Percentiles rank a stretch among this genome's conserved stretches.
phyloP scores from a whole-genome alignment of 2,888 invertebrate species.

The Acrobasis consociella region DNA sequence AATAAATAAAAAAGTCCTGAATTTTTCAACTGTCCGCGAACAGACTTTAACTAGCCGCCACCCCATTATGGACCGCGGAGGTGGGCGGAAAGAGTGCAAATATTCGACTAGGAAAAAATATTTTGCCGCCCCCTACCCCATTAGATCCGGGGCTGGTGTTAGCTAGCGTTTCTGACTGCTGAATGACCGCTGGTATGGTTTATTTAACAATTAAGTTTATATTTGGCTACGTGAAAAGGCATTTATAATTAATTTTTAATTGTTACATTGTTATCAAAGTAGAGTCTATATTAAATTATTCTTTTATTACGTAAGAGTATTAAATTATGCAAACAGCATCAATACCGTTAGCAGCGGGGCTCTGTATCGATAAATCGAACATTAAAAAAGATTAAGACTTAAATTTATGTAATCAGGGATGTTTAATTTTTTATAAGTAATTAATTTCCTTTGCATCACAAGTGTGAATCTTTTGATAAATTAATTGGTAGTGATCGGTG shows the following conservation, averaged over 20 bases:
- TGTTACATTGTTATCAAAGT: conserved; percentile 76
- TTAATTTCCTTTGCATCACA: conserved; percentile 16
- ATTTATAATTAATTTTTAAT: conserved; percentile 74
- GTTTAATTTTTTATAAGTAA: conserved; percentile 12
- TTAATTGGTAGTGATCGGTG: conserved; percentile 14
- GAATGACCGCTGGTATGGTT: conserved; percentile 36
- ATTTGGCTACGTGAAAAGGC: conserved; percentile 67
- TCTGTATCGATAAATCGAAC: conserved; percentile 19
- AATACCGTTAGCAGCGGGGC: conserved; percentile 24
- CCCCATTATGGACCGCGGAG: too few relatives aligned
- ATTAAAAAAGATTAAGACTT: conserved; percentile 15
- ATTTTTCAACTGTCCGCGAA: too few relatives aligned
- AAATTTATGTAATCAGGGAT: conserved; percentile 2
- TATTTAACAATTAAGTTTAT: conserved; percentile 56
- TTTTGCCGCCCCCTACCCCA: too few relatives aligned
- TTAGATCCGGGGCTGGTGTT: too few relatives aligned
- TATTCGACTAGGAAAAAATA: too few relatives aligned
- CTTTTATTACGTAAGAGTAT: conserved; percentile 61
- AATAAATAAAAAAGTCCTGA: too few relatives aligned
- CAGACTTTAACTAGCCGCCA: too few relatives aligned
- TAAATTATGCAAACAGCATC: conserved; percentile 44
- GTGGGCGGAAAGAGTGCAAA: too few relatives aligned
- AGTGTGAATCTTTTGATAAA: conserved; percentile 14
- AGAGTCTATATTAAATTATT: conserved; percentile 79
- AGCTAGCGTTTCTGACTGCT: conserved; percentile 38